Base-by-base conservation (phyloP, 1,140 invertebrate species). In the Drosophila ercepeae region DNA sequence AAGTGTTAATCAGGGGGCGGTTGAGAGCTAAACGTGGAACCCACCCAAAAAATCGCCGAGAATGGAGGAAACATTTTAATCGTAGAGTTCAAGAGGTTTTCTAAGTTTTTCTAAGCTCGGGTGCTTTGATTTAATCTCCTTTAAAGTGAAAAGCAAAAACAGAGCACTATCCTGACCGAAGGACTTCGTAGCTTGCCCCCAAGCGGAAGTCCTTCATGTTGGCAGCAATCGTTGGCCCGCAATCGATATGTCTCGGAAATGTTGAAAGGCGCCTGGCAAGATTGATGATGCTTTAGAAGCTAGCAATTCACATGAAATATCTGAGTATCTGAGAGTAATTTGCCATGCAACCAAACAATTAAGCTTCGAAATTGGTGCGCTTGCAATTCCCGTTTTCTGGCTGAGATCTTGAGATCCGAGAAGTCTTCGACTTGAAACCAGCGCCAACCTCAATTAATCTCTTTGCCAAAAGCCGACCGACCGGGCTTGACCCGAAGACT, bases 361-460 rank as follows among this genome's bases (percentile, higher is more conserved):
- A 83, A 78, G 44, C 65, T 74, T 53, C 46, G 41, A 72, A 64
- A 77, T 76, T 78, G 75, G 27, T 75, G 63, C 53, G 63, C 70
- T 41, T 79, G 53, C 78, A 77, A 65, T 64, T 74, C 50, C 60
- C 51, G 58, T 76, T 82, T 67, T 61, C 25, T 39, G 13, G 25
- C 14, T n/a, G 23, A 23, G 42, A 36, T 55, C 45, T 23, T 41
- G 18, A 21, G 27, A 59, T 55, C n/a, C n/a, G n/a, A n/a, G n/a
- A n/a, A n/a, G n/a, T n/a, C 45, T 50, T 18, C 8, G 61, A 23
- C 21, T 50, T 27, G 32, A 7, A 18, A 14, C 34, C 39, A 32
- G 42, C 65, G 44, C 70, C 75, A 76, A 74, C 44, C 58, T 61
- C 81, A 73, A 84, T 84, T 84, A 84, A 84, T 84, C 79, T 86